Base-by-base conservation (phyloP, 2,888 invertebrate species). In the Harpalus rufipes region DNA sequence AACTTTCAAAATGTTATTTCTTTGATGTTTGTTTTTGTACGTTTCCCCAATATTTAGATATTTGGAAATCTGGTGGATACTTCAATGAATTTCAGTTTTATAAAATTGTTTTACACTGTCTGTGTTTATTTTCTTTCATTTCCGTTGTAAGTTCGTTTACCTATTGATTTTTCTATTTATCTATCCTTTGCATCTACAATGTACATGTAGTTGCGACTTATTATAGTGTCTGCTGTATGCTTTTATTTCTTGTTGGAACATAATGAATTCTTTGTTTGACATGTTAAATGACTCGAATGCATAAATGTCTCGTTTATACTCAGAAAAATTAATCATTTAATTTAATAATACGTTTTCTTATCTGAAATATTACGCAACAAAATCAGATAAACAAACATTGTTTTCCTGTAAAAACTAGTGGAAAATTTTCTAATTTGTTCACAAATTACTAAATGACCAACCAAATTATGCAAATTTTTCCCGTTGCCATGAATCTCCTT, bases 131-230 rank as follows among this genome's bases (percentile, higher is more conserved):
- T 68, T 68, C 68, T 68, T 39, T 68, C 39, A 68, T 39, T 68
- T 68, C 39, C 63, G 21, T 63, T 68, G 39, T 14, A 68, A 39
- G 68, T 68, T 68, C 68, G 68, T 68, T 68, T 68, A 68, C 68
- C 68, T 68, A 68, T 68, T 14, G 68, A 68, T 68, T 68, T 68
- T 25, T 68, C 68, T 68, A 68, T 68, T 32, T 68, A 68, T 68
- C 68, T 68, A 68, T 68, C 32, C 68, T 68, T 39, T 68, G 39
- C 39, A 68, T 68, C 68, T 68, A 32, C 41, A 65, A 39, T 68
- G 41, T 68, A 68, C 68, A 68, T 32, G 68, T 25, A 18, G 63
- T 63, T 18, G 32, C 4, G 32, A 63, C 16, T 63, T 63, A 68
- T 68, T 32, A 32, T 68, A 68, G 6, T 25, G 68, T 39, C 39